Percentiles rank a stretch among this genome's conserved stretches.
Evolutionary conservation across 2,113 vertebrate genomes (phyloP).

Genomic region (Crocuta crocuta): DNA sequence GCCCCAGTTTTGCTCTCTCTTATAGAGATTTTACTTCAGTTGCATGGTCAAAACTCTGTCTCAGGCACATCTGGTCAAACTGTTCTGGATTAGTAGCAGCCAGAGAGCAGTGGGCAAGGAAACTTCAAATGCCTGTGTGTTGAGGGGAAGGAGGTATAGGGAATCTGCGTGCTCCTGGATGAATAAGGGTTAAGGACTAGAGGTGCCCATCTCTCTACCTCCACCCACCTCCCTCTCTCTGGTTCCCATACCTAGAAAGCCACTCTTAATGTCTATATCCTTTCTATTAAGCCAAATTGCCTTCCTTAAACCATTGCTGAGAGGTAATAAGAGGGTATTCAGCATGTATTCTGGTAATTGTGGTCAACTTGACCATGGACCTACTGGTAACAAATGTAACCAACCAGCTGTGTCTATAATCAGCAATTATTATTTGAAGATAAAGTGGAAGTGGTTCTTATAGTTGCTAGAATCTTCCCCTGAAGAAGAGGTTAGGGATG

Average conservation of each 20-base stretch:
- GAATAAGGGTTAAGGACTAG: background rate
- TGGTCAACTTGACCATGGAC: background rate
- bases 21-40: background rate
- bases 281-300: background rate
- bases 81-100: background rate
- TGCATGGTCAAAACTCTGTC: background rate
- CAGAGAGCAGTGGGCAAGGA: background rate
- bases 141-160: background rate
- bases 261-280: background rate
- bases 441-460: background rate
- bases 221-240: background rate
- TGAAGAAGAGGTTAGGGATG: background rate
- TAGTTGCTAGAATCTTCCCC: background rate
- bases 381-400: background rate
- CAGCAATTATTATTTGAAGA: background rate
- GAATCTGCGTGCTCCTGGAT: background rate
- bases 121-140: background rate
- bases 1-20: background rate
- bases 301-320: background rate
- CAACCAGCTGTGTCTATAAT: background rate
- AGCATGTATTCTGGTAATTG: background rate
- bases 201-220: background rate
- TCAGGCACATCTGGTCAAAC: background rate
- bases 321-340: background rate
- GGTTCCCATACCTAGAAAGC: constrained; percentile 53